Conservation (phyloP, 2,888 invertebrate genomes). For the Lochmaea capreae region DNA sequence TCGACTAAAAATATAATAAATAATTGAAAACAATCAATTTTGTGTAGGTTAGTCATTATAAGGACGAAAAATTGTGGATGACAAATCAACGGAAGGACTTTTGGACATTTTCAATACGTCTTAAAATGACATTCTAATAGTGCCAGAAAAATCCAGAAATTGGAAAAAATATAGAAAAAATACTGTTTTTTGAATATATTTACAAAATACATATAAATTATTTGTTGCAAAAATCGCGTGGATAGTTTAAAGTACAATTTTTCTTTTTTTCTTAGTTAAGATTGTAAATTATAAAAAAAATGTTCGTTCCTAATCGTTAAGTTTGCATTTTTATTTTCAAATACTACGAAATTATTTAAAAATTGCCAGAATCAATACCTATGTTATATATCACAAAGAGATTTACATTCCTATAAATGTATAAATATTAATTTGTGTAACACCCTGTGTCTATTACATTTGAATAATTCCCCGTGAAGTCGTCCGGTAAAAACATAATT, state of each 20-base stretch:
- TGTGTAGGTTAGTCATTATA: too few species aligned
- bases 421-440: slow-evolving; percentile 26
- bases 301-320: neutral
- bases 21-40: too few species aligned
- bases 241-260: neutral
- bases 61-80: too few species aligned
- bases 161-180: too few species aligned
- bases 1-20: too few species aligned
- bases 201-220: neutral
- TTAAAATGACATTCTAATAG: too few species aligned
- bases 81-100: too few species aligned
- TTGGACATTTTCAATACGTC: too few species aligned
- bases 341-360: slow-evolving; percentile 18
- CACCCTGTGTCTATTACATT: slow-evolving; percentile 27
- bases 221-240: neutral
- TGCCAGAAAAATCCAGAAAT: too few species aligned
- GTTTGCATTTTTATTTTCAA: slow-evolving; percentile 1
- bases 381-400: slow-evolving; percentile 35
- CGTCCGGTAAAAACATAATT: neutral
- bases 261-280: neutral
- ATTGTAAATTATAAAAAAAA: slow-evolving; percentile 2
- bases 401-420: slow-evolving; percentile 31
- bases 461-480: slow-evolving; percentile 18
- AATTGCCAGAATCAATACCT: slow-evolving; percentile 36
- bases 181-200: too few species aligned